Base-by-base conservation (phyloP, 2,888 invertebrate genomes). In the Drosophila stalkeri region DNA sequence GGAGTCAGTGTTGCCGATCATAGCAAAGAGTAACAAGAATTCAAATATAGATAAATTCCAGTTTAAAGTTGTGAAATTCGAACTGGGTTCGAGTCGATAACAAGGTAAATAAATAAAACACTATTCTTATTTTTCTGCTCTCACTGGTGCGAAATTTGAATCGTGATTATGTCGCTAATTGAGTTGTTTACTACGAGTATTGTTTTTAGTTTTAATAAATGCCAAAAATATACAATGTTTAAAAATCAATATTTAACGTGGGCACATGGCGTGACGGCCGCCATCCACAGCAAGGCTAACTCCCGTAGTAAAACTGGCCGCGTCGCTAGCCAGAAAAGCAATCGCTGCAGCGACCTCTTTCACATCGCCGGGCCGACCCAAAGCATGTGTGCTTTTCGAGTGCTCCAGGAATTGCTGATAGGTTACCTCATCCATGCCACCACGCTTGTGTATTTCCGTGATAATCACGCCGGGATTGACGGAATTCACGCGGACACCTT, bases 401-500 rank as follows among this genome's bases (percentile, higher is more conserved):
- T 96, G 96, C 88, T 97, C 97, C 73, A 98, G 93, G 92, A 98
- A 99, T 91, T 94, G 94, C 44, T 94, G 94, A 92, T 98, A 97
- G 46, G 96, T 95, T 74, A 96, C 95, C 39, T 96, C 96, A 82
- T 94, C 95, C 96, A 99, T 96, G 16, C 96, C 96, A 72, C 95
- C 94, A 72, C 96, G 95, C 92, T 95, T 96, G 82, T 98, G 98
- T 51, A 98, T 92, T 82, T 98, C 96, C 0, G 99, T 99, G 2
- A 96, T 92, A n/a, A 97, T 96, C 0, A 99, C 98, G 18, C 99
- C 99, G 44, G 99, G 99, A 93, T 98, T 98, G 0, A 98, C 98
- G 61, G 96, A 95, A 92, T 99, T 99, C 0, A 97, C 97, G 37
- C 98, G 94, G 0, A 98, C 97, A 75, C 96, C 95, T 91, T 96